Base-by-base conservation (phyloP, 1,140 invertebrate genomes). In the Drosophila ogumai region DNA sequence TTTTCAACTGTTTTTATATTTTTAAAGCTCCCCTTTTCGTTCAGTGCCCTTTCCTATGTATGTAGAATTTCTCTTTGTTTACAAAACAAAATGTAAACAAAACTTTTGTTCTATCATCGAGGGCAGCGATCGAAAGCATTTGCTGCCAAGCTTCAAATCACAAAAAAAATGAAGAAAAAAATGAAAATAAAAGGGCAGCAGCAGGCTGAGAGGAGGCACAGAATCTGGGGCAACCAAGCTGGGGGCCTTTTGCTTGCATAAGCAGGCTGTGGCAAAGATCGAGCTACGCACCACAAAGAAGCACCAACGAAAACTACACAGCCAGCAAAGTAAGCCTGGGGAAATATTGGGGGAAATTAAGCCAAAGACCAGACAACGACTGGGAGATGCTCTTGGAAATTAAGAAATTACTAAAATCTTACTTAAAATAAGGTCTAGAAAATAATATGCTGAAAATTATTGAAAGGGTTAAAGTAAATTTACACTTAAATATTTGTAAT, bases 21-120 rank as follows among this genome's bases (percentile, higher is more conserved):
- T 25, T 46, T 25, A 31, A 49, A 49, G 2, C 10, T 47, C 22
- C 9, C 6, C 2, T 9, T 69, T 60, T 61, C 17, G 28, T n/a
- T 8, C 28, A 71, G 66, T 72, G 43, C 7, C 31, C 10, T 8
- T 19, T 38, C 61, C 15, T 76, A 55, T 64, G 64, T 69, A 73
- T 71, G 72, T 75, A 68, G 66, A 81, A 75, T 79, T 82, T 69
- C 64, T 72, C 80, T 76, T 87, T 91, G 88, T 91, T 91, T 91
- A 91, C 77, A 91, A 91, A 91, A 87, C 87, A 91, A 84, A 84
- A 91, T 84, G 87, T 91, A 91, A 91, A 91, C 87, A 91, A 91
- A 82, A 84, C 55, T 82, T 88, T 87, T 82, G 76, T 79, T 77
- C 65, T 55, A 64, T 65, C 57, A 40, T 75, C 52, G 64, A 64